A percentile compares a stretch with the other conserved stretches of the same genome.
These are phyloP conservation scores for Phortica magna DNA, from an alignment of 2,888 invertebrate genomes.

Conservation along the genomic window DNA sequence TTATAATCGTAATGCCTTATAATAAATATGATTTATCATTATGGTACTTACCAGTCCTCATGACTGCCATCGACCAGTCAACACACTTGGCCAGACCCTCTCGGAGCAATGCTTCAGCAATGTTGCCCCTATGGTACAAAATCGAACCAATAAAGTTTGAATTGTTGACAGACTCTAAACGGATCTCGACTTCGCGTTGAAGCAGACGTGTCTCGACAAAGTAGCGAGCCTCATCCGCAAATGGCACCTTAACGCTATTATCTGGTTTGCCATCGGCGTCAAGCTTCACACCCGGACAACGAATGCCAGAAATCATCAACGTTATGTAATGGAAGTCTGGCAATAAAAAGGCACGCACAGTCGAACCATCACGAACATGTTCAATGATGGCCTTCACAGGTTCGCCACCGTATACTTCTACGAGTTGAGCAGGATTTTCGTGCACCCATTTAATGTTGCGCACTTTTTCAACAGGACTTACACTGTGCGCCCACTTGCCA, in stretches of 20 bases:
- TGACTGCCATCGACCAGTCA: conserved; percentile 93
- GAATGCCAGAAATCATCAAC: conserved; percentile 96
- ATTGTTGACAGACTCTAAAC: conserved; percentile 95
- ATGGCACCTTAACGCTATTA: conserved; percentile 83
- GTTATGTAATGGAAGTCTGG: conserved; percentile 95
- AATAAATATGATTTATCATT: conserved; percentile 11
- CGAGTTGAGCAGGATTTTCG: conserved; percentile 89
- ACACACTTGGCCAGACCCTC: conserved; percentile 97
- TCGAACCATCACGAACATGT: conserved; percentile 98
- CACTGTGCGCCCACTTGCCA: conserved; percentile 85
- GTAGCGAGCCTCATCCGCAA: conserved; percentile 94
- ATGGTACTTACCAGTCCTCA: conserved; percentile 81
- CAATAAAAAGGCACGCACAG: conserved; percentile 92
- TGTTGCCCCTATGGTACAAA: conserved; percentile 93
- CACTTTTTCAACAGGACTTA: conserved; percentile 83
- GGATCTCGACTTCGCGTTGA: conserved; percentile 93
- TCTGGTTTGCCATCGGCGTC: conserved; percentile 86
- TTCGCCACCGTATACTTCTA: conserved; percentile 91
- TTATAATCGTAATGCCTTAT: conserved; percentile 32
- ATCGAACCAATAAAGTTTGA: conserved; percentile 96
- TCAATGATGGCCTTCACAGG: conserved; percentile 96
- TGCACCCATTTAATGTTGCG: conserved; percentile 93
- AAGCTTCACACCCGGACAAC: conserved; percentile 89
- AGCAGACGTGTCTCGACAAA: conserved; percentile 95
- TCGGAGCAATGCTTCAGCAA: conserved; percentile 92